A percentile compares a stretch with the other conserved stretches of the same genome.
Conservation (phyloP, 1,140 invertebrate genomes). For the Diabrotica virgifera region DNA sequence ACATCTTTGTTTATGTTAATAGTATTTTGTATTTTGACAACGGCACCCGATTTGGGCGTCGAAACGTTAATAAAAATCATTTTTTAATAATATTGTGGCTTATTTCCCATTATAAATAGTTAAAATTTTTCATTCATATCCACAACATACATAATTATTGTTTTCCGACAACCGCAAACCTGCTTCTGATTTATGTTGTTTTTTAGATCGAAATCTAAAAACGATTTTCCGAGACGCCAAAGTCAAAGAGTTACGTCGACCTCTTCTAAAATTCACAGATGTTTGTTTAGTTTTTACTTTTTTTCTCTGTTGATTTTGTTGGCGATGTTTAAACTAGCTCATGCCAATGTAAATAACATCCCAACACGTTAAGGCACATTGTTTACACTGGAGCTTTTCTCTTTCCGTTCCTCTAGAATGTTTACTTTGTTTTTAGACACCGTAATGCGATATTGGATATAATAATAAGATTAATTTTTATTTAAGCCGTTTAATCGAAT, state of each 20-base stretch:
- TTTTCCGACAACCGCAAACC: too few relatives aligned
- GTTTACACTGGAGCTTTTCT: conserved; percentile 29
- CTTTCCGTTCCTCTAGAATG: conserved; percentile 15
- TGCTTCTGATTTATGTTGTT: too few relatives aligned
- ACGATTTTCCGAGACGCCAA: too few relatives aligned
- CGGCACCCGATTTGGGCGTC: too few relatives aligned
- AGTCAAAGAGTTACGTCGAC: background rate
- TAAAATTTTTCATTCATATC: too few relatives aligned
- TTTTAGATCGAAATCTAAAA: too few relatives aligned
- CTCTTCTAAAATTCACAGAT: conserved; percentile 6
- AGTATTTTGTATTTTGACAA: too few relatives aligned
- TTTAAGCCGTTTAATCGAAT: conserved; percentile 6
- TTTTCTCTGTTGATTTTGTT: conserved; percentile 31
- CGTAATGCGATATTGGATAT: conserved; percentile 8
- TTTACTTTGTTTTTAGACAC: conserved; percentile 20
- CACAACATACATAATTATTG: too few relatives aligned
- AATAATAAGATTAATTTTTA: background rate
- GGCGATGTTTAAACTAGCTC: conserved; percentile 31
- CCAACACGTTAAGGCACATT: conserved; percentile 26
- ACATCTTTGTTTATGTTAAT: too few relatives aligned
- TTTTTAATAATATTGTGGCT: too few relatives aligned
- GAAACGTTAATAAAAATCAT: too few relatives aligned
- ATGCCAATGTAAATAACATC: conserved; percentile 33
- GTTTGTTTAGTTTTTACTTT: conserved; percentile 36
- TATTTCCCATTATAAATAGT: too few relatives aligned